Evolutionary conservation across 2,888 invertebrate genomes (phyloP), one percentile per base, ranked within the genome.

Genomic region (Lithophane socia): DNA sequence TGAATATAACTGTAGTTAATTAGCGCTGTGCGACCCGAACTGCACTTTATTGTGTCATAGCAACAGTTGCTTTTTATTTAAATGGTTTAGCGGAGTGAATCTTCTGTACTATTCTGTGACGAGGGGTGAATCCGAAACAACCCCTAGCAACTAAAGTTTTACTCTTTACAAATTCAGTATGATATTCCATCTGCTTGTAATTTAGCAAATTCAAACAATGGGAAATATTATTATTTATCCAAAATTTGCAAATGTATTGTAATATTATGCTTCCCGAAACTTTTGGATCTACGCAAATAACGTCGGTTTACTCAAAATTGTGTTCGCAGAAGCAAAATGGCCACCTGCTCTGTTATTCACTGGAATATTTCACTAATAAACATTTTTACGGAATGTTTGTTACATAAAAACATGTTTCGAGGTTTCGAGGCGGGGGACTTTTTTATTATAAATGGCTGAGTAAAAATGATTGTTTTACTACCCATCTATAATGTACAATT

Each of bases 181-280:
- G 56, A 75, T 75, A 73, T 69, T 86, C 86, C 71, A 63, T 67
- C 74, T 49, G 42, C 49, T 75, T 61, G 52, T 77, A 76, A 82
- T 85, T 85, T 76, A 58, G 84, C 29, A 69, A 77, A 65, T 68
- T 74, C 47, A 47, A 79, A 79, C 74, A 79, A 67, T 65, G 56
- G 60, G 42, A 74, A 84, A 79, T 86, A 78, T 83, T 86, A 76
- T 85, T 75, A 86, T 75, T 81, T 73, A 82, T 73, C 49, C 29
- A 74, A 84, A 86, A 86, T 69, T 86, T 79, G 78, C 75, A 75
- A 87, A 86, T 83, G 29, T 86, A 83, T 86, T 87, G 73, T 86
- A 88, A 82, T 88, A 77, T 86, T 88, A 86, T 84, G 82, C 85
- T 76, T 70, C 52, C 73, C 58, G 29, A 87, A 85, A 85, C 69